Percentiles rank a stretch among this genome's conserved stretches.
Conservation (phyloP, 2,888 invertebrate species). For the Dermolepida albohirtum region DNA sequence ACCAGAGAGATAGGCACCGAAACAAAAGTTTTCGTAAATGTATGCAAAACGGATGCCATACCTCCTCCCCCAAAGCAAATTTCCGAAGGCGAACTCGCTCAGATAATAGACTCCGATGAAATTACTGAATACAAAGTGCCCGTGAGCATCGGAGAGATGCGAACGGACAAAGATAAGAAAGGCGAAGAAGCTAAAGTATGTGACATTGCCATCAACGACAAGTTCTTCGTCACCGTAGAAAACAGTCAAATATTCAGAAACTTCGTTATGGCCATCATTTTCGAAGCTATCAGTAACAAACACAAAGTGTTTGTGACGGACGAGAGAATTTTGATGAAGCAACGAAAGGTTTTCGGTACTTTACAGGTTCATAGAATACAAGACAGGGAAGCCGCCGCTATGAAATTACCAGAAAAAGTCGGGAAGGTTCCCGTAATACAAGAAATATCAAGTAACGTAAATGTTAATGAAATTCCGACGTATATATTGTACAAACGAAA, state of each 20-base stretch:
- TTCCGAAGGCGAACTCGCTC: slow-evolving; percentile 75
- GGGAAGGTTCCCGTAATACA: slow-evolving; percentile 21
- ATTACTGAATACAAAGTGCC: slow-evolving; percentile 82
- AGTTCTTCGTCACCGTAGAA: slow-evolving; percentile 81
- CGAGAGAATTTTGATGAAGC: slow-evolving; percentile 76
- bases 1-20: slow-evolving; percentile 74
- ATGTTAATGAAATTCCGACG: slow-evolving; percentile 65
- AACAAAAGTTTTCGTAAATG: slow-evolving; percentile 84
- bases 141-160: slow-evolving; percentile 90
- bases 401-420: slow-evolving; percentile 56
- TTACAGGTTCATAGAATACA: slow-evolving; percentile 81
- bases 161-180: slow-evolving; percentile 80
- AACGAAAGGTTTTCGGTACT: slow-evolving; percentile 80
- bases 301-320: slow-evolving; percentile 77
- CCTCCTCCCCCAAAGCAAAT: slow-evolving; percentile 82
- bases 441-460: slow-evolving; percentile 45
- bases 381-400: slow-evolving; percentile 71
- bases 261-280: slow-evolving; percentile 83
- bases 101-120: slow-evolving; percentile 74
- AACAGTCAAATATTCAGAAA: slow-evolving; percentile 77
- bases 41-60: slow-evolving; percentile 83
- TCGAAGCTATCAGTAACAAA: slow-evolving; percentile 84
- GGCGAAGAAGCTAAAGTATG: slow-evolving; percentile 80
- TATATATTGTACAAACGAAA: slow-evolving; percentile 71
- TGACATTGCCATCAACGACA: slow-evolving; percentile 86